A percentile compares a stretch with the other conserved stretches of the same genome.
Conservation (phyloP, 2,888 invertebrate species). For the Syritta pipiens region DNA sequence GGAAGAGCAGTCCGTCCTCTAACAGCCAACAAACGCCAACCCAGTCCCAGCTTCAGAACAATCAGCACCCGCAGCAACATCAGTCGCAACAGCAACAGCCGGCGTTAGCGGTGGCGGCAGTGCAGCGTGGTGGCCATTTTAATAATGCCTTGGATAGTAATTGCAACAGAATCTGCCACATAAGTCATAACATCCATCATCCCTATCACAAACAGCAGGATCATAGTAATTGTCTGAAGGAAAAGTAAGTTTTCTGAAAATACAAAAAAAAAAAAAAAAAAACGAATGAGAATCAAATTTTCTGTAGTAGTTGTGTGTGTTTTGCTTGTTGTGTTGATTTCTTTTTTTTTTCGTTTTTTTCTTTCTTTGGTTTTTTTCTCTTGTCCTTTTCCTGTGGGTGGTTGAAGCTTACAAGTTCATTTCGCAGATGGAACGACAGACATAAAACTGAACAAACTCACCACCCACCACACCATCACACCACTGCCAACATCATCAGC, state of each 20-base stretch:
- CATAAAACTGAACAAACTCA: constrained; percentile 22
- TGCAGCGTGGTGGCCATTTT: constrained; percentile 70
- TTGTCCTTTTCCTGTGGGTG: constrained; percentile 5
- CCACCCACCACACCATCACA: background rate
- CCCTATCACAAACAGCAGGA: constrained; percentile 76
- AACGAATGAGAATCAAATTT: constrained; percentile 1
- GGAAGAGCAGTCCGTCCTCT: constrained; percentile 74
- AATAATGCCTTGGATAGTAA: constrained; percentile 73
- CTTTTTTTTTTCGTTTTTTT: constrained; percentile 30
- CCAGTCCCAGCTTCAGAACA: constrained; percentile 60
- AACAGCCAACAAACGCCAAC: constrained; percentile 70
- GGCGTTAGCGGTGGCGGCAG: constrained; percentile 74
- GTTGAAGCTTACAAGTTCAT: constrained; percentile 42
- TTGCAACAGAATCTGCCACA: constrained; percentile 74
- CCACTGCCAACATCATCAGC: background rate
- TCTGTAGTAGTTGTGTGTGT: constrained; percentile 16
- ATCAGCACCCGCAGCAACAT: constrained; percentile 70
- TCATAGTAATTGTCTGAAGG: constrained; percentile 77
- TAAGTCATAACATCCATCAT: constrained; percentile 74
- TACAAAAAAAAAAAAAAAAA: constrained; percentile 5
- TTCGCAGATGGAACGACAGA: constrained; percentile 36
- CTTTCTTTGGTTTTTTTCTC: constrained; percentile 22
- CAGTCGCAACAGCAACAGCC: constrained; percentile 71
- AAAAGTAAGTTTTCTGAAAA: constrained; percentile 76
- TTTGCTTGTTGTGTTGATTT: constrained; percentile 28